Percentiles rank a stretch among this genome's conserved stretches.
Conservation (phyloP, 2,113 vertebrate genomes). For the Chloebia gouldiae region DNA sequence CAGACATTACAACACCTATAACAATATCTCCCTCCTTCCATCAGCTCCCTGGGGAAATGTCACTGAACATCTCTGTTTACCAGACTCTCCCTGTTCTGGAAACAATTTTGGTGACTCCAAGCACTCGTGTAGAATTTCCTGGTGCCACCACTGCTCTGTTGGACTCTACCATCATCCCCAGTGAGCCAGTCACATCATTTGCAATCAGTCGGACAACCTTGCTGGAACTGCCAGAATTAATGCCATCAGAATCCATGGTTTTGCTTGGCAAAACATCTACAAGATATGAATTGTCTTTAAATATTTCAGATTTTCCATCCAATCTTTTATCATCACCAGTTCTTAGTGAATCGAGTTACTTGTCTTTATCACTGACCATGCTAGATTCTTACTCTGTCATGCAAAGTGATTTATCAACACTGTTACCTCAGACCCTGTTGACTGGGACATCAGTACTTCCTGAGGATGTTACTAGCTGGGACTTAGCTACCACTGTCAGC, state of each 20-base stretch:
- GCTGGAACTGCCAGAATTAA: background rate
- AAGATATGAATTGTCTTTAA: background rate
- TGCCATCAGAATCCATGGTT: conserved; percentile 15
- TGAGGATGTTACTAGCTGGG: background rate
- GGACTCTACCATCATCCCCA: background rate
- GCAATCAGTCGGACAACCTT: background rate
- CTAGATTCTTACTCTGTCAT: background rate
- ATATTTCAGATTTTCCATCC: conserved; percentile 12
- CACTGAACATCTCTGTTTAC: background rate
- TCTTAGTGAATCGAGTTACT: conserved; percentile 28
- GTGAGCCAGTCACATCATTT: background rate
- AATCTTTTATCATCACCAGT: background rate
- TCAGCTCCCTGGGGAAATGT: background rate
- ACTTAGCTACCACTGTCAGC: background rate
- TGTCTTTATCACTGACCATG: background rate
- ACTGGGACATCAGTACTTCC: background rate
- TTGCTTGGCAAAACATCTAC: background rate
- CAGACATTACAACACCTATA: background rate
- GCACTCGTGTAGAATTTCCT: background rate
- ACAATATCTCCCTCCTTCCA: background rate
- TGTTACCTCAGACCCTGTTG: conserved; percentile 28
- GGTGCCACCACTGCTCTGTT: background rate
- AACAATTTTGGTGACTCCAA: background rate
- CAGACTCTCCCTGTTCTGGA: background rate
- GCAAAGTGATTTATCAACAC: background rate